These are phyloP conservation scores for Heteractis magnifica DNA, from an alignment of 92 coral and sea anemone species.

Conservation along the genomic window DNA sequence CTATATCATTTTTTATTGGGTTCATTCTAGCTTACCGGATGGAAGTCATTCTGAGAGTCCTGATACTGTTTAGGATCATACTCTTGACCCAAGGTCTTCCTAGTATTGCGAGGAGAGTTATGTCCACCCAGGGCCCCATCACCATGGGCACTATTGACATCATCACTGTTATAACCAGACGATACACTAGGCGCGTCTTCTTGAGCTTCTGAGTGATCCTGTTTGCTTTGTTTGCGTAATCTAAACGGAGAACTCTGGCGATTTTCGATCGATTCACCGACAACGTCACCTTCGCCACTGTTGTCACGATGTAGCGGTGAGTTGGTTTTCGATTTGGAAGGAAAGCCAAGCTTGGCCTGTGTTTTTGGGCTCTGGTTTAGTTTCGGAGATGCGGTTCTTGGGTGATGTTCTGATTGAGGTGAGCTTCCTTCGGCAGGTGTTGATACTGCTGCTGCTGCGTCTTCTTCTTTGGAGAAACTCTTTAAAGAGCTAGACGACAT, in stretches of 20 bases:
- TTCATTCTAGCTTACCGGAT: constrained; percentile 55
- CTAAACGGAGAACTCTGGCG: constrained; percentile 60
- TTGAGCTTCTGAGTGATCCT: constrained; percentile 35
- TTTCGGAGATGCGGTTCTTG: constrained; percentile 46
- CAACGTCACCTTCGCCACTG: constrained; percentile 57
- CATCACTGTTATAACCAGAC: constrained; percentile 98
- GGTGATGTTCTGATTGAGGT: constrained; percentile 40
- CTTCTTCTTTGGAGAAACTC: constrained; percentile 45
- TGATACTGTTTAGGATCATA: constrained; percentile 95
- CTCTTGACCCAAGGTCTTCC: constrained; percentile 58
- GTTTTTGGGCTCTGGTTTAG: constrained; percentile 55
- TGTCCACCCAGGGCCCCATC: constrained; percentile 43
- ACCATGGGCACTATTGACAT: constrained; percentile 44
- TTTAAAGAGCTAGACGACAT: constrained; percentile 80
- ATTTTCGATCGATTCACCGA: constrained; percentile 63
- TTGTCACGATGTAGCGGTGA: constrained; percentile 60
- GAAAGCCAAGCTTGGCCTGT: constrained; percentile 46
- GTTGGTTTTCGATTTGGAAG: constrained; percentile 35
- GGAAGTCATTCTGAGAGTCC: constrained; percentile 75
- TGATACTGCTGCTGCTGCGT: constrained; percentile 8
- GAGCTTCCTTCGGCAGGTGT: neutral
- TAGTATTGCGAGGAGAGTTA: constrained; percentile 44
- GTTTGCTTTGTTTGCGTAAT: constrained; percentile 53
- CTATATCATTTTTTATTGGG: too few relatives aligned
- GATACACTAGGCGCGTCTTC: constrained; percentile 96